Evolutionary conservation across 2,797 vertebrate genomes (phyloP), one percentile per base, ranked within the genome.

Genomic region (Anableps anableps): DNA sequence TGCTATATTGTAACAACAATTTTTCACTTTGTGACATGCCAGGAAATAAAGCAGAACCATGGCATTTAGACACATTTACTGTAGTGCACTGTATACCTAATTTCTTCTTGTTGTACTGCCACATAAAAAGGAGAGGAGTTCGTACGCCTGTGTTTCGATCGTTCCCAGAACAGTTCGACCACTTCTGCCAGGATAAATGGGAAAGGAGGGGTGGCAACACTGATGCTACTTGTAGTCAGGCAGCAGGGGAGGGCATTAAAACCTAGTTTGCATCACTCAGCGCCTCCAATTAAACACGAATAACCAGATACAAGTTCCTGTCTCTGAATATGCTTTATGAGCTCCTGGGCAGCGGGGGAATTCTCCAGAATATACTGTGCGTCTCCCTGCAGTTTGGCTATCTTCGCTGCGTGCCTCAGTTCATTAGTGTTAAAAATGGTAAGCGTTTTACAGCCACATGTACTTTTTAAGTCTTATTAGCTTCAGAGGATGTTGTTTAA

Each of bases 371-470:
- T 92, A 91, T 93, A 94, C 93, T 91, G 86, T 86, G 88, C 87
- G 79, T 94, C 91, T 91, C 90, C 85, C 80, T 4, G 83, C 93
- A 90, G 93, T 93, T 93, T 89, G 90, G 92, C 83, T 79, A 92
- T 92, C 93, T 92, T 92, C 60, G 80, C 91, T 89, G 90, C 93
- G 93, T 29, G 93, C 92, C 92, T 90, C 92, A 93, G 93, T 95
- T 95, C 95, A 95, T 96, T 95, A 96, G 94, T 90, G 93, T 95
- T 95, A 94, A 95, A 95, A 95, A 95, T 94, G 93, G 94, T 90
- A 91, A 95, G 93, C 93, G 86, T 95, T 95, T 95, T 95, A 87
- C 88, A 93, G 94, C 93, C 93, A 94, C 93, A 95, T 95, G 93
- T 94, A 94, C 94, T 95, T 95, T 93, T 94, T 94, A 94, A 94